Evolutionary conservation across 2,888 invertebrate species (phyloP).

Genomic region (Melanchra persicariae): DNA sequence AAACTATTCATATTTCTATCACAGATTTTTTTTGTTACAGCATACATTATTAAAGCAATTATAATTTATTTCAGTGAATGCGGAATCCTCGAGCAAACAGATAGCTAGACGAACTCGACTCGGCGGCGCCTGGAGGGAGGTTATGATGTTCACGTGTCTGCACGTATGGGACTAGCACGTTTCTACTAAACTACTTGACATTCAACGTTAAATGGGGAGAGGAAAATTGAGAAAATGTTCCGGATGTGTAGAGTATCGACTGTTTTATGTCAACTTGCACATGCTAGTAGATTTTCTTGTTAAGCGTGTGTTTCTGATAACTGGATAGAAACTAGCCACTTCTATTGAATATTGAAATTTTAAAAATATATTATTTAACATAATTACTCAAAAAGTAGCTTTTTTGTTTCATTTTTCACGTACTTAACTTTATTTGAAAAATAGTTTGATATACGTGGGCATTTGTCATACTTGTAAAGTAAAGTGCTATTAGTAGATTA

Average conservation of each 20-base stretch:
- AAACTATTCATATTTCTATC: not conserved
- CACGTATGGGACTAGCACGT: not conserved
- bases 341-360: no score
- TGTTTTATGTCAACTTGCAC: not conserved
- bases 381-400: no score
- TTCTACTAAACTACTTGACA: slow-evolving; percentile 6
- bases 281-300: no score
- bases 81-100: slow-evolving; percentile 10
- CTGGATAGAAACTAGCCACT: not conserved
- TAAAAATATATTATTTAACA: no score
- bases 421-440: no score
- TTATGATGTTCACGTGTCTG: slow-evolving; percentile 12
- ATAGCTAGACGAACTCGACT: slow-evolving; percentile 7
- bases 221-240: not conserved
- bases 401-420: no score
- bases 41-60: not conserved
- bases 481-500: no score
- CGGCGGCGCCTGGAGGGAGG: slow-evolving; percentile 17
- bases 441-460: no score
- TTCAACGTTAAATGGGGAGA: not conserved
- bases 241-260: not conserved
- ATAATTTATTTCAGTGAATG: slow-evolving; percentile 16
- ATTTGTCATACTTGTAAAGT: no score
- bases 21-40: not conserved
- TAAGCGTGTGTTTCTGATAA: not conserved